These are phyloP conservation scores for Sinelater perroti DNA, from an alignment of 2,888 invertebrate genomes.

Conservation along the genomic window DNA sequence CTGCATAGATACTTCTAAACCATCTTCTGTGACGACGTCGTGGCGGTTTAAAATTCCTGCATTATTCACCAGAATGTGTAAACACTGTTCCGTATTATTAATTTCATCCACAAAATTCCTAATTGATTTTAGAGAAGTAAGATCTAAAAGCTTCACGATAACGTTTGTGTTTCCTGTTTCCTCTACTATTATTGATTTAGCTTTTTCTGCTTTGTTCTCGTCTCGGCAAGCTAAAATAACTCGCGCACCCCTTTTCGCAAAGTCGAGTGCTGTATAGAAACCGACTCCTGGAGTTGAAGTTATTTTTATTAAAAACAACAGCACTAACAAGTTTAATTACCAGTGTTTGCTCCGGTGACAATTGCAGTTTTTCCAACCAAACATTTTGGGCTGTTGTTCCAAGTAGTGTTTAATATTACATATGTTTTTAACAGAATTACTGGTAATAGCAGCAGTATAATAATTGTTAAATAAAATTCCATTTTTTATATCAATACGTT, in stretches of 20 bases:
- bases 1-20: constrained; percentile 72
- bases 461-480: too few species aligned
- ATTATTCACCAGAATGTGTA: constrained; percentile 73
- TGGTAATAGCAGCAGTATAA: constrained; percentile 14
- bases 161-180: constrained; percentile 57
- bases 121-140: constrained; percentile 66
- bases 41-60: constrained; percentile 66
- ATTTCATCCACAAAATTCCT: constrained; percentile 70
- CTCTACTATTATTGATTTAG: constrained; percentile 54
- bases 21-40: constrained; percentile 68
- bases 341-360: constrained; percentile 55
- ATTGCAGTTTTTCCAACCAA: constrained; percentile 55
- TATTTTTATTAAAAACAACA: neutral
- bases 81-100: constrained; percentile 62
- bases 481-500: too few species aligned
- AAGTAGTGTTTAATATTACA: constrained; percentile 40
- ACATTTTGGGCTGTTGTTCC: constrained; percentile 50
- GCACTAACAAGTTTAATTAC: too few species aligned
- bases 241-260: constrained; percentile 63
- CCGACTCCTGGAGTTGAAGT: constrained; percentile 56
- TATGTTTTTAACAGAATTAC: constrained; percentile 40
- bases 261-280: constrained; percentile 58
- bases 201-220: constrained; percentile 51
- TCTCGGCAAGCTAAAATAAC: constrained; percentile 66
- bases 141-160: constrained; percentile 62